Base-by-base conservation (phyloP, 2,797 vertebrate genomes). In the Discoglossus pictus region DNA sequence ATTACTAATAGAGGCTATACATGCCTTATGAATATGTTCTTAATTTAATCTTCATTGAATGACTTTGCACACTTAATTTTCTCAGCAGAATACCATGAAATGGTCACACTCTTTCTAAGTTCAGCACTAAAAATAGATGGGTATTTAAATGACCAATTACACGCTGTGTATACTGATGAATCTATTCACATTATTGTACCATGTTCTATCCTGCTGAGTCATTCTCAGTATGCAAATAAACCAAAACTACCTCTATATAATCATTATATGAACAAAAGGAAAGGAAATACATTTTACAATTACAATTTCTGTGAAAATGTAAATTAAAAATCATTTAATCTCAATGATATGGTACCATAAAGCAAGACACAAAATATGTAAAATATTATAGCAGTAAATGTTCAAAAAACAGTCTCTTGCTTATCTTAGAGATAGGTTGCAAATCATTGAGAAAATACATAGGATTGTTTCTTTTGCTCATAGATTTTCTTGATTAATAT, bases 101-200 rank as follows among this genome's bases (percentile, higher is more conserved):
- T 91, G 90, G 90, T 88, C 90, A 88, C 79, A 85, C 74, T 91
- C 87, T 88, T 93, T 90, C 91, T 89, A 93, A 92, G 88, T 90
- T 87, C 84, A 80, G 84, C 31, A 68, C 88, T 82, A 86, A 92
- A 95, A 94, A 92, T 88, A 91, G 89, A 90, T 91, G 90, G 93
- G 93, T 92, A 90, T 84, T 89, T 88, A 94, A 98, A 94, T 90
- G 92, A 92, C 92, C 82, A 84, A 87, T 83, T 90, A 89, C 93
- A 92, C 91, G 91, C 94, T 95, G 94, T 86, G 91, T 94, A 96
- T 94, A 93, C 90, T 96, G 95, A 98, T 98, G 88, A 94, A 88
- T 91, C 84, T 85, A 80, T 78, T 87, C 78, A 80, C 70, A 89
- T 85, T 86, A 89, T 90, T 89, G 88, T 89, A 92, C 90, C 86